phyloP scores from a whole-genome alignment of 2,888 invertebrate genomes.

The Leptinotarsa rubiginosa region DNA sequence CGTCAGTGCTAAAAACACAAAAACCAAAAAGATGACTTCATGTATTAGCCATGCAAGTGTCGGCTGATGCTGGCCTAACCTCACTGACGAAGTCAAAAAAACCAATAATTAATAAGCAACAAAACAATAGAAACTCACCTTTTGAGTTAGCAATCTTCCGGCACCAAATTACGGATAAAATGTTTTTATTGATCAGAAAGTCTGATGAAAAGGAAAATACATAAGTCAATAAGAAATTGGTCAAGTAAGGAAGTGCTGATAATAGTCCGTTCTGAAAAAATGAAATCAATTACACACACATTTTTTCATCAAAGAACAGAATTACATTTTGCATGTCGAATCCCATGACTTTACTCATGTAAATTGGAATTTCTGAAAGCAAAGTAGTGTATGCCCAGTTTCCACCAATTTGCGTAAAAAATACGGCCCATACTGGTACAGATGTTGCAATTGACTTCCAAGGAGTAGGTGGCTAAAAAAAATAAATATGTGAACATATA shows the following conservation, averaged over 20 bases:
- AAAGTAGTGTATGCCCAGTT: slow-evolving; percentile 51
- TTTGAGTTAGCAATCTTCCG: slow-evolving; percentile 73
- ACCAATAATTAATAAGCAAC: neutral
- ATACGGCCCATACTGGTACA: slow-evolving; percentile 79
- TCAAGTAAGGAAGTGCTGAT: slow-evolving; percentile 79
- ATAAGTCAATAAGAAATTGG: slow-evolving; percentile 79
- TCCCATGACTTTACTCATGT: slow-evolving; percentile 68
- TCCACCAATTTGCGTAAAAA: slow-evolving; percentile 59
- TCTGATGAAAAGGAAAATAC: slow-evolving; percentile 78
- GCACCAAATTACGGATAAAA: slow-evolving; percentile 52
- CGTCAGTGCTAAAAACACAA: too few relatives aligned
- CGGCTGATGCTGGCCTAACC: too few relatives aligned
- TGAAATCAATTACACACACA: too few relatives aligned
- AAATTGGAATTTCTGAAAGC: slow-evolving; percentile 51
- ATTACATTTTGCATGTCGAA: slow-evolving; percentile 77
- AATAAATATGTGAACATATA: neutral
- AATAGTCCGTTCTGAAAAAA: slow-evolving; percentile 73
- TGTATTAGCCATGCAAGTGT: too few relatives aligned
- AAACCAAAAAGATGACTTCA: too few relatives aligned
- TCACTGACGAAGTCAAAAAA: neutral
- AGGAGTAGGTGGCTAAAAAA: slow-evolving; percentile 69
- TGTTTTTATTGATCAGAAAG: slow-evolving; percentile 67
- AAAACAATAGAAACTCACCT: slow-evolving; percentile 44
- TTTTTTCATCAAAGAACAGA: neutral
- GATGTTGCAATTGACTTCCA: slow-evolving; percentile 82